phyloP scores from a whole-genome alignment of 2,888 invertebrate species.

The Pteria penguin region DNA sequence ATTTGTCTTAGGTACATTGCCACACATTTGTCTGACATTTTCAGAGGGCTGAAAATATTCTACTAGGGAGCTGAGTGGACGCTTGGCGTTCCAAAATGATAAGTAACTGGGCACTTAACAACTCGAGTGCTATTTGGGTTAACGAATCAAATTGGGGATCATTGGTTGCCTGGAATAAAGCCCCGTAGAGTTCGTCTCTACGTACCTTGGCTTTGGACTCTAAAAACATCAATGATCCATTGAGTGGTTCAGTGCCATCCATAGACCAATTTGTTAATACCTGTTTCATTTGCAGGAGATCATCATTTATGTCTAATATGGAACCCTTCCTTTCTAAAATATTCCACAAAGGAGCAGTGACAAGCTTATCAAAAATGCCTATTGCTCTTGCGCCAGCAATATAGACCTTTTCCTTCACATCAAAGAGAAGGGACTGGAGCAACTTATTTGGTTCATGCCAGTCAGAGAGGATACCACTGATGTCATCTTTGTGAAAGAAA shows the following conservation, averaged over 20 bases:
- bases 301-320: slow-evolving; percentile 13
- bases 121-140: slow-evolving; percentile 6
- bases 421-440: slow-evolving; percentile 27
- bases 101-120: slow-evolving; percentile 4
- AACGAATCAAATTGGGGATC: slow-evolving; percentile 26
- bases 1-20: slow-evolving; percentile 22
- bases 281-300: slow-evolving; percentile 23
- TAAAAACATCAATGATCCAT: neutral
- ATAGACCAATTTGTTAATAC: slow-evolving; percentile 1
- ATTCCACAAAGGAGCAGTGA: neutral
- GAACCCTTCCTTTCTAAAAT: slow-evolving; percentile 31
- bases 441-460: too few relatives aligned
- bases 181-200: neutral
- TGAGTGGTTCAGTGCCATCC: slow-evolving; percentile 3
- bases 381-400: neutral
- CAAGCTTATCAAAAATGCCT: neutral
- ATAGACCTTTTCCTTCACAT: slow-evolving; percentile 20
- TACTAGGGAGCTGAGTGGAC: slow-evolving; percentile 42
- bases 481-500: too few relatives aligned
- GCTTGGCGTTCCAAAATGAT: slow-evolving; percentile 37
- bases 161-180: slow-evolving; percentile 31
- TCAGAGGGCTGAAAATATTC: slow-evolving; percentile 30
- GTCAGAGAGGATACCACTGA: too few relatives aligned
- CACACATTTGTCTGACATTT: neutral
- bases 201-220: neutral